A percentile compares a stretch with the other conserved stretches of the same genome.
Evolutionary conservation across 1,140 invertebrate species (phyloP).

Genomic region (Aphis craccivora): DNA sequence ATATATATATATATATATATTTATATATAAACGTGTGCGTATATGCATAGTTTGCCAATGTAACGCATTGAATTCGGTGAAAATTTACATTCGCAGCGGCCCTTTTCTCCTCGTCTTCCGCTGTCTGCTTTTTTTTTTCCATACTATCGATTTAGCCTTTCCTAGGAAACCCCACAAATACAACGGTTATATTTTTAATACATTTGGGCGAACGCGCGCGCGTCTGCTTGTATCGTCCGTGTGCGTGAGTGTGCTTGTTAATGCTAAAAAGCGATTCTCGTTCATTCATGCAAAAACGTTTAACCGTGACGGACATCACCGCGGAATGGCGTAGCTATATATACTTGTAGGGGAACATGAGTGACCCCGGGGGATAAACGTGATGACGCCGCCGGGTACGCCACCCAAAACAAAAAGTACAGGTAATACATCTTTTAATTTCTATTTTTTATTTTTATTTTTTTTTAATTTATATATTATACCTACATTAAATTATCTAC

Average conservation of each 20-base stretch:
- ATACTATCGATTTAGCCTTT: constrained; percentile 35
- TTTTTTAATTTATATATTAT: no score
- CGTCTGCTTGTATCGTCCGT: not conserved
- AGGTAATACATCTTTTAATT: constrained; percentile 19
- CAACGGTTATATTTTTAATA: not conserved
- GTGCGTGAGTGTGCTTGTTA: constrained; percentile 12
- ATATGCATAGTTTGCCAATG: not conserved
- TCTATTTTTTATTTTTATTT: not conserved
- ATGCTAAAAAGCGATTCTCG: constrained; percentile 17
- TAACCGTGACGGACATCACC: constrained; percentile 14
- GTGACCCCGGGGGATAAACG: constrained; percentile 52
- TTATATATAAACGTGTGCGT: not conserved
- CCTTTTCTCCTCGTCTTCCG: not conserved
- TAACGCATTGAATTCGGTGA: constrained; percentile 7
- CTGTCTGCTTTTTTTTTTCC: constrained; percentile 6
- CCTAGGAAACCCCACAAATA: constrained; percentile 50
- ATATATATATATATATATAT: no score
- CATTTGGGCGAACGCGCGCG: constrained; percentile 36
- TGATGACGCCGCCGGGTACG: constrained; percentile 56
- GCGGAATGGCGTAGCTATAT: not conserved
- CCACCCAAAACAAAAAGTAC: constrained; percentile 40
- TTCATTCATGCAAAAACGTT: constrained; percentile 49
- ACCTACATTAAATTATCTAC: not conserved
- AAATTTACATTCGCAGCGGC: constrained; percentile 44
- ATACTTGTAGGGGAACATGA: constrained; percentile 37